A percentile compares a stretch with the other conserved stretches of the same genome.
These are phyloP conservation scores for Eupleurogrammus muticus DNA, from an alignment of 2,797 vertebrate genomes.

Conservation along the genomic window DNA sequence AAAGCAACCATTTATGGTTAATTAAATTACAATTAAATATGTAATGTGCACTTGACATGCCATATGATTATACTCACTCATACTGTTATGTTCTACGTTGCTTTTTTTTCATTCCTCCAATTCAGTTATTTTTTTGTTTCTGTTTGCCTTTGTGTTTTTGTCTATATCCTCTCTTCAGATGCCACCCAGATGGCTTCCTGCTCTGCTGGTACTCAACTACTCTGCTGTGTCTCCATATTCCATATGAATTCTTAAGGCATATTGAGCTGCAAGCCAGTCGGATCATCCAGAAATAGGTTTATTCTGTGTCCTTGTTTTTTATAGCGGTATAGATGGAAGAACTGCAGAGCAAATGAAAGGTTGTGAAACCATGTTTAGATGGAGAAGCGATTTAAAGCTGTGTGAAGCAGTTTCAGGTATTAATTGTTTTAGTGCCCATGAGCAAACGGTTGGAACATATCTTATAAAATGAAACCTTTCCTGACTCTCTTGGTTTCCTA, in stretches of 20 bases:
- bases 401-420: too few relatives aligned
- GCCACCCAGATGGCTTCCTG: conserved; percentile 12
- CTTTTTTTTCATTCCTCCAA: conserved; percentile 32
- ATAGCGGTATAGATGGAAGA: neutral
- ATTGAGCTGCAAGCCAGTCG: neutral
- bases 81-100: neutral
- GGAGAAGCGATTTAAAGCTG: neutral
- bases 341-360: neutral
- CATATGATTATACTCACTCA: conserved; percentile 21
- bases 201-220: conserved; percentile 48
- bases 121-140: conserved; percentile 32
- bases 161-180: conserved; percentile 58
- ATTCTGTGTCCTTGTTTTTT: neutral
- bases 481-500: too few relatives aligned
- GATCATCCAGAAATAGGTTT: neutral
- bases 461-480: too few relatives aligned
- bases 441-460: too few relatives aligned
- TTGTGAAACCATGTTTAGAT: neutral
- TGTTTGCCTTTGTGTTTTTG: conserved; percentile 46
- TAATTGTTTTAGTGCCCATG: too few relatives aligned
- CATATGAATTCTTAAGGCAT: conserved; percentile 17
- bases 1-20: too few relatives aligned
- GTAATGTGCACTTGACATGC: neutral
- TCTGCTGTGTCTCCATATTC: conserved; percentile 35
- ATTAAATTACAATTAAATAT: too few relatives aligned